Conservation (phyloP, 2,113 vertebrate species). For the Rhodinocichla rosea region DNA sequence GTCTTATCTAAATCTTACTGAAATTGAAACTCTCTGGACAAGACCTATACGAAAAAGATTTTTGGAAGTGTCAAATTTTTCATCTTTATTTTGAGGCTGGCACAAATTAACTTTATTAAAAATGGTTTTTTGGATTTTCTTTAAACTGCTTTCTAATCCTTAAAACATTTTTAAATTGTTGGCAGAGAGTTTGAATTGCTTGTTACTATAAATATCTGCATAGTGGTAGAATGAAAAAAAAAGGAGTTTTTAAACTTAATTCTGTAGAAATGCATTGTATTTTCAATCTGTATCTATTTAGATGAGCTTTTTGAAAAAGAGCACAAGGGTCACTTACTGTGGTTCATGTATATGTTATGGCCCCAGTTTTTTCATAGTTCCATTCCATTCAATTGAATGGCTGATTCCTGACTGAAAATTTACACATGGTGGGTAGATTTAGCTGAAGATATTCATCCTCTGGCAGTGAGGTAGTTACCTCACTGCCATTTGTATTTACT, state of each 20-base stretch:
- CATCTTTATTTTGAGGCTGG: not conserved
- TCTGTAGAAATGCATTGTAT: not conserved
- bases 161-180: not conserved
- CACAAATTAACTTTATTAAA: not conserved
- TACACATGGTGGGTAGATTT: not conserved
- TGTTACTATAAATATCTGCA: not conserved
- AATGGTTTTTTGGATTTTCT: not conserved
- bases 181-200: not conserved
- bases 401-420: not conserved
- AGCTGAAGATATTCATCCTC: not conserved
- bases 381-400: not conserved
- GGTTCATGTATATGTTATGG: not conserved
- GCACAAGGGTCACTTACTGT: not conserved
- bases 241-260: rapidly evolving
- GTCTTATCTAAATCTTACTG: not conserved
- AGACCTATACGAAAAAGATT: not conserved
- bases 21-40: not conserved
- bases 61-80: not conserved
- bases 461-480: not conserved
- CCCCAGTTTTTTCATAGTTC: not conserved
- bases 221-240: not conserved
- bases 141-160: not conserved
- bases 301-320: not conserved
- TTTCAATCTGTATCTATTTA: not conserved
- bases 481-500: not conserved